Percentiles rank a stretch among this genome's conserved stretches.
Conservation (phyloP, 23 tunicate genomes). For the Halocynthia roretzi region DNA sequence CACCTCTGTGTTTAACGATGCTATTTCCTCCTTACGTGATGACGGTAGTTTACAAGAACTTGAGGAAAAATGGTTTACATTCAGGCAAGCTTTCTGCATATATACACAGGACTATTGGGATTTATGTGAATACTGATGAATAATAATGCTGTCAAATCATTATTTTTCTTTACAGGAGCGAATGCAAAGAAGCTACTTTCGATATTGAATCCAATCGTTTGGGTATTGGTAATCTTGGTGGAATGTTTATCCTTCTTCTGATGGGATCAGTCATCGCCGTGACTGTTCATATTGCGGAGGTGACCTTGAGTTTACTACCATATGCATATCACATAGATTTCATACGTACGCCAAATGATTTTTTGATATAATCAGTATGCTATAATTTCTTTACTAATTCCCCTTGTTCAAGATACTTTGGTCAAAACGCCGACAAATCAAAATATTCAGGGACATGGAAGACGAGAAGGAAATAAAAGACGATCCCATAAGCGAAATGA, state of each 20-base stretch:
- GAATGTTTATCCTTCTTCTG: constrained; percentile 47
- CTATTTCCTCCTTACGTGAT: constrained; percentile 44
- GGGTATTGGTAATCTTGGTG: constrained; percentile 55
- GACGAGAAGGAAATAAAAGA: constrained; percentile 40
- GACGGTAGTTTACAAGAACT: constrained; percentile 59
- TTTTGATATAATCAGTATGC: neutral
- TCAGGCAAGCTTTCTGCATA: constrained; percentile 19
- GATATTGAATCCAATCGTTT: constrained; percentile 58
- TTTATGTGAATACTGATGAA: neutral
- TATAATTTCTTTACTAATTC: neutral
- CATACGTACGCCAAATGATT: neutral
- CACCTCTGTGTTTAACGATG: constrained; percentile 54
- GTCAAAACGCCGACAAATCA: constrained; percentile 26
- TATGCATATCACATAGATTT: neutral
- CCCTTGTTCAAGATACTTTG: constrained; percentile 14
- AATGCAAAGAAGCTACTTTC: constrained; percentile 50
- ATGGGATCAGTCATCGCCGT: constrained; percentile 34
- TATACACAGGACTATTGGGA: neutral
- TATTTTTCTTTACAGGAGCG: constrained; percentile 17
- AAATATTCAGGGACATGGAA: constrained; percentile 35
- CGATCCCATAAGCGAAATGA: constrained; percentile 58
- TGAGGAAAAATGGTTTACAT: constrained; percentile 52
- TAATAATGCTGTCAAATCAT: neutral
- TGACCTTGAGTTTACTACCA: neutral
- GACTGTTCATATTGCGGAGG: constrained; percentile 41